phyloP scores from a whole-genome alignment of 1,140 invertebrate genomes.

The Panagrolaimus sp. region DNA sequence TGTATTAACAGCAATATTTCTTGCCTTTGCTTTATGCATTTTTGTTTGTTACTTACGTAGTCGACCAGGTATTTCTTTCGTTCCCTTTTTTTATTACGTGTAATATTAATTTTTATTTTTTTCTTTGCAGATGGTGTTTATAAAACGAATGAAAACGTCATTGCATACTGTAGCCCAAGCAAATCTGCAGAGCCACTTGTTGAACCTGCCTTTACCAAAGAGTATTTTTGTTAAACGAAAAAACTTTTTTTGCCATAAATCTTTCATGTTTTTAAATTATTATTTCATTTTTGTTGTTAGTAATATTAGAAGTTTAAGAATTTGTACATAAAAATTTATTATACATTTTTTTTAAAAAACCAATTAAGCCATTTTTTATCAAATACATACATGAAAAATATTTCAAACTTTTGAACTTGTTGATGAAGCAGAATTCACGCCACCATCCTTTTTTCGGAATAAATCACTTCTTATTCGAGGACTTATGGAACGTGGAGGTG shows the following conservation, averaged over 20 bases:
- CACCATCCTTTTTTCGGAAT: constrained; percentile 22
- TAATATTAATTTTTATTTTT: not conserved
- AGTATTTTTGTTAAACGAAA: constrained; percentile 32
- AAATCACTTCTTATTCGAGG: constrained; percentile 23
- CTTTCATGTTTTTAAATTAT: too few species aligned
- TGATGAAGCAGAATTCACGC: not conserved
- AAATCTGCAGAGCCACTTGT: constrained; percentile 35
- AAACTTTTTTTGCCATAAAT: not conserved
- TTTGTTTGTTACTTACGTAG: constrained; percentile 38
- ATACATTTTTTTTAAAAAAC: too few species aligned
- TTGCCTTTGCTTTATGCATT: constrained; percentile 31
- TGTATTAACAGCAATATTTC: constrained; percentile 29
- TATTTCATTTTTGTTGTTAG: too few species aligned
- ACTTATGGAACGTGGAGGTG: constrained; percentile 18
- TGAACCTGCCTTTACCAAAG: constrained; percentile 23
- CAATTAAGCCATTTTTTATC: too few species aligned
- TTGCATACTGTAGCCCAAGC: constrained; percentile 15
- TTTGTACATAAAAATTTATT: too few species aligned
- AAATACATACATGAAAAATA: too few species aligned
- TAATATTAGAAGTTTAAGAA: too few species aligned
- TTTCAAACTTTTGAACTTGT: constrained; percentile 3
- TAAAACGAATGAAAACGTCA: constrained; percentile 38
- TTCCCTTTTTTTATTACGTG: too few species aligned
- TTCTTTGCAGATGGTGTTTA: constrained; percentile 42
- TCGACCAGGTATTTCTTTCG: not conserved